Conservation (phyloP, 1,140 invertebrate species). For the Patella vulgata region DNA sequence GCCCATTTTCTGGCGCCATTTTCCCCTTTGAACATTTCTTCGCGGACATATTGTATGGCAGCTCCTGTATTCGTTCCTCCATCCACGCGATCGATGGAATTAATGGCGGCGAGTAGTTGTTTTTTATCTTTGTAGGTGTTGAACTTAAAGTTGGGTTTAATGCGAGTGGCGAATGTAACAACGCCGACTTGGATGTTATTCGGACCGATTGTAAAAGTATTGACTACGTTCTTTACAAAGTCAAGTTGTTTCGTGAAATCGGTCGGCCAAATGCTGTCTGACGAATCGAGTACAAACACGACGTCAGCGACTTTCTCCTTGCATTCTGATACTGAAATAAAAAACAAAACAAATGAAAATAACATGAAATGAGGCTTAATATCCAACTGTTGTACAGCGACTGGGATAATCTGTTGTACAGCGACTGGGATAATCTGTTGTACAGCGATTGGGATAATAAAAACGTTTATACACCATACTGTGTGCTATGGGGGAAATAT, state of each 20-base stretch:
- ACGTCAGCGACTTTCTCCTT: slow-evolving; percentile 44
- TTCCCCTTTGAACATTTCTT: slow-evolving; percentile 38
- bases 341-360: too few species aligned
- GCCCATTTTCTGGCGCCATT: slow-evolving; percentile 36
- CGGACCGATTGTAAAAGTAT: slow-evolving; percentile 34
- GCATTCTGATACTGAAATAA: slow-evolving; percentile 23
- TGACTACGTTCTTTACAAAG: slow-evolving; percentile 39
- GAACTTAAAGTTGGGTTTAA: slow-evolving; percentile 30
- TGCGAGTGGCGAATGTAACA: slow-evolving; percentile 28
- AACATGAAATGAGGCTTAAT: too few species aligned
- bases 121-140: slow-evolving; percentile 17
- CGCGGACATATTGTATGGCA: slow-evolving; percentile 36
- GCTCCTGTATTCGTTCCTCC: slow-evolving; percentile 36
- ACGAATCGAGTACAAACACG: slow-evolving; percentile 49
- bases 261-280: slow-evolving; percentile 39
- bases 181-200: slow-evolving; percentile 38
- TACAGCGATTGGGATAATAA: too few species aligned
- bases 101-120: slow-evolving; percentile 30
- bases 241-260: slow-evolving; percentile 40
- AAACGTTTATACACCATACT: too few species aligned
- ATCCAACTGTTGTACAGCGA: too few species aligned
- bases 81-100: slow-evolving; percentile 22
- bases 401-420: too few species aligned
- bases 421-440: too few species aligned
- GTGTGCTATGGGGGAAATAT: too few species aligned